Base-by-base conservation (phyloP, 2,888 invertebrate genomes). In the Hydraecia micacea region DNA sequence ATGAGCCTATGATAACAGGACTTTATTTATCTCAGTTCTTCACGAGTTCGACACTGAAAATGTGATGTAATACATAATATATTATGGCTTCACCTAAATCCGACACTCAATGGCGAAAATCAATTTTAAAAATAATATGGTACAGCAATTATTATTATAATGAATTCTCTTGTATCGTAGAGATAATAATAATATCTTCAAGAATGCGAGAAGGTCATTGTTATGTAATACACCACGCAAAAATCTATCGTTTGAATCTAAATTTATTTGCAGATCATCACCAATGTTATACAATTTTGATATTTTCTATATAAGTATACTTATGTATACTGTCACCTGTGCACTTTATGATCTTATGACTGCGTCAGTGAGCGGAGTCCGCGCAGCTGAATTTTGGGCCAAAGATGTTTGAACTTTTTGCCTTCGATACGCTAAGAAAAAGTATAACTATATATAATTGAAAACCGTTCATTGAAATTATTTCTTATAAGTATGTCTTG, bases 21-120 rank as follows among this genome's bases (percentile, higher is more conserved):
- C 52, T 72, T 82, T 86, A 88, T 88, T 82, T 87, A 88, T 86
- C 80, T 75, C 36, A 83, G 39, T 67, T 75, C 25, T 74, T 66
- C 72, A 68, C 28, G 32, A 42, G 39, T 39, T 21, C 46, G 63
- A 87, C 36, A 36, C 4, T 71, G 42, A 42, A 42, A 42, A 42
- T 42, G 42, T 42, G 42, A 89, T 87, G 79, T 84, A 84, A 85
- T 81, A 80, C 70, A 84, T 52, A 73, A 68, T 60, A 87, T 75
- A 42, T 42, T 42, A 9, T 42, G 42, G 75, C 66, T 60, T 60
- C 15, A 62, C 13, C 55, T 62, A 42, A 71, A 82, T 72, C 62
- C 71, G 74, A 88, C 75, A 83, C 77, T 77, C 72, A 58, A 84
- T 84, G 78, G 73, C 70, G 18, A 13, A 7, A n/a, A 18, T 11